Conservation (phyloP, 2,113 vertebrate species). For the Micronycteris hirsuta region DNA sequence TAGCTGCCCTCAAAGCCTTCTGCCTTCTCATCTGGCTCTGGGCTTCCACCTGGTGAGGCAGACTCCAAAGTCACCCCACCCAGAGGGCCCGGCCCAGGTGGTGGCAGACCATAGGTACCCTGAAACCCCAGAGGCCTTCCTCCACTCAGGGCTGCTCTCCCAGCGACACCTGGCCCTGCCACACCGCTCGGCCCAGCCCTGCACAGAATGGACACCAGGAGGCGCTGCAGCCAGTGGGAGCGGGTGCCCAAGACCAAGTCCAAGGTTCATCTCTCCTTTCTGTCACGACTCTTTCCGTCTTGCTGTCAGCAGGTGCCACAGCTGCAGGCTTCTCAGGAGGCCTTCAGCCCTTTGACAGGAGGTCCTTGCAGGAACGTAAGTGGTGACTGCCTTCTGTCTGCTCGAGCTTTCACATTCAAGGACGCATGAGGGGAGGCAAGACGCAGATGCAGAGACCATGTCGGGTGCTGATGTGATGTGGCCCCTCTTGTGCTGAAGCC, state of each 20-base stretch:
- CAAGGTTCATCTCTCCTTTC: not conserved
- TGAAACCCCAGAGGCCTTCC: not conserved
- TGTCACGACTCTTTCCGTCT: not conserved
- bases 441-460: not conserved
- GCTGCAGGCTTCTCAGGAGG: not conserved
- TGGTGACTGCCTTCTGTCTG: not conserved
- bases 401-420: not conserved
- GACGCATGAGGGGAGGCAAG: not conserved
- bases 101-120: not conserved
- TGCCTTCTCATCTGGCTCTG: not conserved
- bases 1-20: not conserved
- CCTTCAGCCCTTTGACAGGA: not conserved
- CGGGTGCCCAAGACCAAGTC: not conserved
- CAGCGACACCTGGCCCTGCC: not conserved
- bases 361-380: not conserved
- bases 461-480: not conserved
- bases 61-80: not conserved
- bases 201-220: too few relatives aligned
- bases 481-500: not conserved
- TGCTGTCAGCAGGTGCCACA: not conserved
- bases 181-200: not conserved
- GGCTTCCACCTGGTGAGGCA: not conserved
- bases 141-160: not conserved
- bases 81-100: rapidly evolving
- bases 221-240: not conserved